Conservation (phyloP, 2,797 vertebrate genomes). For the Dallia pectoralis region DNA sequence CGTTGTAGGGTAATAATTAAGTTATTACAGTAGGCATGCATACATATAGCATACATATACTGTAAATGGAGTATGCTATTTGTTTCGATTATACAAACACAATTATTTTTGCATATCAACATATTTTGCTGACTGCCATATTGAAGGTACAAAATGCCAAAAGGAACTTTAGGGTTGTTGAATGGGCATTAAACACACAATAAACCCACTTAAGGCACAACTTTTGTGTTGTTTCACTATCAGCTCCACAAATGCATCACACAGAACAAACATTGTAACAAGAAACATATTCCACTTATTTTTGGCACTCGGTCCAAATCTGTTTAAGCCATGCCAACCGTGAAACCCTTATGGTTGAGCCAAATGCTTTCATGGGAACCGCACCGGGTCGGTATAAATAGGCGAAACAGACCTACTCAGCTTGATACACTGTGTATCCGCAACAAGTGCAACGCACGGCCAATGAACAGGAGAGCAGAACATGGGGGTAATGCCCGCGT, state of each 20-base stretch:
- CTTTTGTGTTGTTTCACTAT: not conserved
- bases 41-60: not conserved
- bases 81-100: not conserved
- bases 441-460: conserved; percentile 57
- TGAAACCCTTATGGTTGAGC: conserved; percentile 55
- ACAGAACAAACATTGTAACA: conserved; percentile 27
- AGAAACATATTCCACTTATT: conserved; percentile 54
- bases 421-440: conserved; percentile 35
- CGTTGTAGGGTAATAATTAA: not conserved
- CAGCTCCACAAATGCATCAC: conserved; percentile 20
- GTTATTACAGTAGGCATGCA: not conserved
- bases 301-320: conserved; percentile 64
- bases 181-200: not conserved
- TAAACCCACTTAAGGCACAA: not conserved
- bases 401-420: conserved; percentile 41
- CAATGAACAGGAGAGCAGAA: conserved; percentile 9
- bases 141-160: not conserved
- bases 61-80: not conserved
- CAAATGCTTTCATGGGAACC: conserved; percentile 64
- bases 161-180: not conserved
- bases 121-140: not conserved
- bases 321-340: conserved; percentile 53
- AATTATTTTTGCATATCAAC: not conserved
- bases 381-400: conserved; percentile 62
- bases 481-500: conserved; percentile 29